Base-by-base conservation (phyloP, 2,797 vertebrate species). In the Setipinna tenuifilis region DNA sequence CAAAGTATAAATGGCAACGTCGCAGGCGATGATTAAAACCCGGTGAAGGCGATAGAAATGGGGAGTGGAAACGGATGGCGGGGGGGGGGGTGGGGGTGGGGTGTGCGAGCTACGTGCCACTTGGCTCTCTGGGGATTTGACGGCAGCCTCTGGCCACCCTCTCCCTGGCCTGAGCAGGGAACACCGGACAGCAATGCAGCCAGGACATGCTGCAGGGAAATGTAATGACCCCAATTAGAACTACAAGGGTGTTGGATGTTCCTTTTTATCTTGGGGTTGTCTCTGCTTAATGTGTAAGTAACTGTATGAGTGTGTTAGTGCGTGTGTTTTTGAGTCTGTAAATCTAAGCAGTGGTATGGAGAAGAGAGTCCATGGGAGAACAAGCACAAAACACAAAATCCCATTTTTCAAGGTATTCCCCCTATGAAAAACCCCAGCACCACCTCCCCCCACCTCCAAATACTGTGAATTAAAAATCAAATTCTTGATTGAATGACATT, bases 1-100 rank as follows among this genome's bases (percentile, higher is more conserved):
- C 93, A 94, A 86, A 88, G 90, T 89, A 92, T 92, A 91, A 93
- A 94, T 92, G 92, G 89, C 85, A 90, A 94, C 91, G 91, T 92
- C 91, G 93, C 93, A 94, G 92, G 94, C 90, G 91, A 93, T 87
- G 91, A 94, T 94, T 93, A 90, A 94, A 94, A 92, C 88, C 89
- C 84, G 23, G 88, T 90, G 82, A 85, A 62, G 84, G 81, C 1
- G 21, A 46, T 35, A 28, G 44, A 86, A 2, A 41, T 48, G 35
- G 46, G 10, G 81, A 31, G 17, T 25, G 65, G 19, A 28, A 25
- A 2, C 7, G 50, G 78, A 57, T 31, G 68, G 16, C 12, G 28
- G 35, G 31, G 1, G 71, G 19, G 68, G 35, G 41, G 25, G 65
- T 6, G 7, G 11, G 61, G 19, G 28, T 11, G 25, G 11, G 2